Evolutionary conservation across 2,797 vertebrate genomes (phyloP), one percentile per base, ranked within the genome.

Genomic region (Molothrus aeneus): DNA sequence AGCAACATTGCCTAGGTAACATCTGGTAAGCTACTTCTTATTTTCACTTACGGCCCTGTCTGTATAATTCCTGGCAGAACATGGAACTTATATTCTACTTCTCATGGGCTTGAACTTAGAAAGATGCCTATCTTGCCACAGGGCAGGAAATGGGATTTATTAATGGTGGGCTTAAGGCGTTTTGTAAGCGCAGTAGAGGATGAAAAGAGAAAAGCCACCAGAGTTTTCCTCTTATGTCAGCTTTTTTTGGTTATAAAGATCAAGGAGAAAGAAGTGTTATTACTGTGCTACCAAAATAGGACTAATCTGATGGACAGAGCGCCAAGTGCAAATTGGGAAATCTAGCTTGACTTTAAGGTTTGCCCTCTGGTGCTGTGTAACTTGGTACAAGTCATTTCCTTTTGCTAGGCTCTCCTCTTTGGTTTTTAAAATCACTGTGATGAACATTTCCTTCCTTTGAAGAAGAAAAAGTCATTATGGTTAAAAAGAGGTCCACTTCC

Each of bases 141-240:
- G 71, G 74, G 60, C 89, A 92, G 89, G 94, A 94, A 96, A 94
- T 89, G 6, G 69, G 48, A 5, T 87, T 92, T 92, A 89, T 95
- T 95, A 85, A 77, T 45, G 15, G 25, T 68, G 77, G 43, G 22
- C 94, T 93, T 93, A 94, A 79, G 79, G 17, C 84, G 9, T 26
- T 75, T 69, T 87, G 13, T 69, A 85, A 89, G 75, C 22, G 48
- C 47, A 89, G 61, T 21, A 88, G 38, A 57, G 48, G 32, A 94
- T 87, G 59, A 92, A 94, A 93, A 80, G n/a, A 72, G 53, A 92
- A 91, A 80, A 80, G 48, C 68, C 57, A 63, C 69, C 53, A 50
- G 36, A 92, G 26, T 19, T 91, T 78, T 91, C 68, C 26, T 74
- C 57, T 85, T 68, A 71, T 60, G 29, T 80, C 80, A 81, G 56